phyloP scores from a whole-genome alignment of 2,113 vertebrate species.

The Paramisgurnus dabryanus region DNA sequence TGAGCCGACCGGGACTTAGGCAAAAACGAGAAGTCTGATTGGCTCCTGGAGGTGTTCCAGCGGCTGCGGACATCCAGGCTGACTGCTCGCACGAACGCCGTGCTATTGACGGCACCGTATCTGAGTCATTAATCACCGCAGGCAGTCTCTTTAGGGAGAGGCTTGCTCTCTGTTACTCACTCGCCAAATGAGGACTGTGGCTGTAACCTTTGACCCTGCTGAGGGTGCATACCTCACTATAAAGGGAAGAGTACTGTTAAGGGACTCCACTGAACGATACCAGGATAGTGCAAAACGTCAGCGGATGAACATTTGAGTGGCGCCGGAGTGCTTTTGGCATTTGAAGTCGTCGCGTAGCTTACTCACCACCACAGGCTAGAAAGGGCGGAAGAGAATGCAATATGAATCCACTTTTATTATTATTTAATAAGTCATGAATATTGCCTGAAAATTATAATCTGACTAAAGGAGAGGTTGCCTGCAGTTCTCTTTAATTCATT shows the following conservation, averaged over 20 bases:
- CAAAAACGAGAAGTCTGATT: constrained; percentile 34
- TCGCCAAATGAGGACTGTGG: constrained; percentile 43
- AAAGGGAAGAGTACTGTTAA: constrained; percentile 2
- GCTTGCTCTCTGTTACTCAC: background rate
- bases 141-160: background rate
- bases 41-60: constrained; percentile 46
- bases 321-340: background rate
- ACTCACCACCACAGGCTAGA: background rate
- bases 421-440: too few species aligned
- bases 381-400: too few species aligned
- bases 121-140: constrained; percentile 43
- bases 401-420: too few species aligned
- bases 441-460: too few species aligned
- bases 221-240: constrained; percentile 10
- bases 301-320: constrained; percentile 1
- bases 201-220: constrained; percentile 30
- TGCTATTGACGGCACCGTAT: constrained; percentile 22
- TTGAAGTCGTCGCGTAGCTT: background rate
- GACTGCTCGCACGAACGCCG: background rate
- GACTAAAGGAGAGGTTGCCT: too few species aligned
- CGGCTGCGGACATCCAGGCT: constrained; percentile 38
- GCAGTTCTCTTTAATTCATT: too few species aligned
- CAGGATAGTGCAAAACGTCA: background rate
- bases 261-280: background rate
- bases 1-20: constrained; percentile 18